Evolutionary conservation across 2,888 invertebrate species (phyloP).

Genomic region (Sphaeridia pumilis): DNA sequence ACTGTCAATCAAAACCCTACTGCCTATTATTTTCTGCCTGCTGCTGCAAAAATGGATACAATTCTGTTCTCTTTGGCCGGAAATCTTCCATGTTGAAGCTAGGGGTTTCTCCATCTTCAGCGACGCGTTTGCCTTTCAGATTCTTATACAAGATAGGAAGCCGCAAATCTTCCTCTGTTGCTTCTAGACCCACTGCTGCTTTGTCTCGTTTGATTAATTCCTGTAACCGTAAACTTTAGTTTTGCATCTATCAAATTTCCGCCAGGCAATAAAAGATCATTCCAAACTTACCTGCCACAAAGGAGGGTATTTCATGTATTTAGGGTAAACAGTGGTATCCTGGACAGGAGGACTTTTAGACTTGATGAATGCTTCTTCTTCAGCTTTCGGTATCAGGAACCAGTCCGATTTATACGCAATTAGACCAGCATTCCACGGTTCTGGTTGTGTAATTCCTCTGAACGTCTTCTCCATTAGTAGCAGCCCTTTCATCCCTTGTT

Average conservation of each 20-base stretch:
- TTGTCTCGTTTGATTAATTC: conserved; percentile 13
- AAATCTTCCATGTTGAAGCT: conserved; percentile 21
- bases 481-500: conserved; percentile 9
- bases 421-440: conserved; percentile 21
- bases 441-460: conserved; percentile 3
- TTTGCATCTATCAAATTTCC: not conserved
- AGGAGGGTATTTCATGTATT: conserved; percentile 8
- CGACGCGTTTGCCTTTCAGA: not conserved
- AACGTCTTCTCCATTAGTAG: conserved; percentile 11
- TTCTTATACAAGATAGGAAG: not conserved
- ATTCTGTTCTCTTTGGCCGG: conserved; percentile 8
- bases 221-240: not conserved
- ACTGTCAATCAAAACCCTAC: too few species aligned
- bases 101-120: conserved; percentile 21
- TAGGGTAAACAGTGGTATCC: conserved; percentile 3
- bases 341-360: conserved; percentile 8
- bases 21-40: too few species aligned
- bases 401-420: conserved; percentile 21
- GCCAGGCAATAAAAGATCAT: too few species aligned
- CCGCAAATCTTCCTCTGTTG: conserved; percentile 2
- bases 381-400: conserved; percentile 25
- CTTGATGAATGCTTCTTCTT: conserved; percentile 20
- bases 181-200: not conserved
- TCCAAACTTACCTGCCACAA: conserved; percentile 13
- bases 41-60: conserved; percentile 12